Evolutionary conservation across 2,113 vertebrate genomes (phyloP).

Genomic region (Perca flavescens): DNA sequence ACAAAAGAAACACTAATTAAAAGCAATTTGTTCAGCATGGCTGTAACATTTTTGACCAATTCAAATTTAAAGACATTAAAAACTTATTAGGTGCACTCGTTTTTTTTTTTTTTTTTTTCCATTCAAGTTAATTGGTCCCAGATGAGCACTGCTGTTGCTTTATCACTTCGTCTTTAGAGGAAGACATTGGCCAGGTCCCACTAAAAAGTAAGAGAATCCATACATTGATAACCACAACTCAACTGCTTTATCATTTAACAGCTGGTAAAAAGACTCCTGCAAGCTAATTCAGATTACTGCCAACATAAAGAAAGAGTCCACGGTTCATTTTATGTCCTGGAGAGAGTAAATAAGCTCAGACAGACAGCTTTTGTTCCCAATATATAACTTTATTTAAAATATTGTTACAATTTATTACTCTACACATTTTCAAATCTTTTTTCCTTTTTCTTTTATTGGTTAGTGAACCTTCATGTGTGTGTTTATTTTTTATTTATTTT

Average conservation of each 20-base stretch:
- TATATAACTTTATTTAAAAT: conserved; percentile 88
- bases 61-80: conserved; percentile 23
- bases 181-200: conserved; percentile 21
- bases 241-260: conserved; percentile 44
- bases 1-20: neutral
- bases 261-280: conserved; percentile 16
- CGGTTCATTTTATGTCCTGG: neutral
- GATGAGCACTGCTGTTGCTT: conserved; percentile 16
- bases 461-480: conserved; percentile 81
- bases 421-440: conserved; percentile 81
- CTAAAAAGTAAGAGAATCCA: conserved; percentile 24
- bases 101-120: neutral
- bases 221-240: conserved; percentile 46
- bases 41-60: conserved; percentile 19
- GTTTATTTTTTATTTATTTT: conserved; percentile 28
- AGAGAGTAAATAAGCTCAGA: conserved; percentile 45
- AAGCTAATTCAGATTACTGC: conserved; percentile 15
- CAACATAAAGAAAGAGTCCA: neutral
- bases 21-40: conserved; percentile 1
- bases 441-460: conserved; percentile 72
- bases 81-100: neutral
- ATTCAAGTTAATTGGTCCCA: conserved; percentile 22
- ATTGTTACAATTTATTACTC: conserved; percentile 86
- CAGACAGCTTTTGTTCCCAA: conserved; percentile 63
- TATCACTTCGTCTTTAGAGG: conserved; percentile 21